These are phyloP conservation scores for Lathamus discolor DNA, from an alignment of 2,113 vertebrate genomes.

Conservation along the genomic window DNA sequence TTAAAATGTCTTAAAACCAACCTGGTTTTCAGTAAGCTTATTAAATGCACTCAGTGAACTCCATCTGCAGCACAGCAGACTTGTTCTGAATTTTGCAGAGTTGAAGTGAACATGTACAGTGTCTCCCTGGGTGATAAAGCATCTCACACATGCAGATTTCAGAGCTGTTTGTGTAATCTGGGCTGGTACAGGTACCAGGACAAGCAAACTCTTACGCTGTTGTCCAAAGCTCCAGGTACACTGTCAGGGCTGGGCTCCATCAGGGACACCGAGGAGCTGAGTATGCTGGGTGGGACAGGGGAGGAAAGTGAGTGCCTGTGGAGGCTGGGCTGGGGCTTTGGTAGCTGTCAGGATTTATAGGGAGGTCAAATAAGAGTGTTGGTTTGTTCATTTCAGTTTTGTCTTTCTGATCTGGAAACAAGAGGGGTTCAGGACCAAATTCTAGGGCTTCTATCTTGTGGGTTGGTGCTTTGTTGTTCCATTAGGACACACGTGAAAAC, in stretches of 20 bases:
- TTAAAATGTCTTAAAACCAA: constrained; percentile 15
- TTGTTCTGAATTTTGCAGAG: not conserved
- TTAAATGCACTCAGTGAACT: not conserved
- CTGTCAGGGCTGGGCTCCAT: not conserved
- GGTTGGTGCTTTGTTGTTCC: not conserved
- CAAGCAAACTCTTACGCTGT: not conserved
- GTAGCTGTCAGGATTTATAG: not conserved
- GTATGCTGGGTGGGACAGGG: not conserved
- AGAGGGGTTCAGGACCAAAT: not conserved
- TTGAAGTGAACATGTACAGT: not conserved
- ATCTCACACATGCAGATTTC: not conserved
- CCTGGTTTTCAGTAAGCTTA: not conserved
- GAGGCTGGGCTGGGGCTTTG: not conserved
- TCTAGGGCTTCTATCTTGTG: not conserved
- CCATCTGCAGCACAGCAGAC: not conserved
- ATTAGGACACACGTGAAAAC: not conserved
- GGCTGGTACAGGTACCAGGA: not conserved
- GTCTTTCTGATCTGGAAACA: not conserved
- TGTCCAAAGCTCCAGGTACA: not conserved
- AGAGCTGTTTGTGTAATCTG: not conserved
- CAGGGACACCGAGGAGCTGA: not conserved
- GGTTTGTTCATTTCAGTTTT: not conserved
- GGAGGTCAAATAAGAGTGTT: not conserved
- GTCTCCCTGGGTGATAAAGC: not conserved
- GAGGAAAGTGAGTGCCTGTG: not conserved